Evolutionary conservation across 2,797 vertebrate species (phyloP).

Genomic region (Taeniopygia guttata): DNA sequence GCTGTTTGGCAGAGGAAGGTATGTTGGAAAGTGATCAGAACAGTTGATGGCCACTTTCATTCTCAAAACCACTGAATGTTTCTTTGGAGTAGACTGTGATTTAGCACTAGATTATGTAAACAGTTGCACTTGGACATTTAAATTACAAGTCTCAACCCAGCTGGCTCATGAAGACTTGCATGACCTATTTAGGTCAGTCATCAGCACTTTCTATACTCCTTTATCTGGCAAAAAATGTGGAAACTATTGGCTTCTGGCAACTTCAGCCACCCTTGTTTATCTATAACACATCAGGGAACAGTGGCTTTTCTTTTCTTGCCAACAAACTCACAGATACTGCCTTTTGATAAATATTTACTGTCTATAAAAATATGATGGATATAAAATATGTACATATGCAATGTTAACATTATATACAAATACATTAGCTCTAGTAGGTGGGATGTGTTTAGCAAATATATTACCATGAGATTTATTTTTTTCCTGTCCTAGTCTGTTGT

Average conservation of each 20-base stretch:
- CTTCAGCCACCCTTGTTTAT: background rate
- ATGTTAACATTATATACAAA: constrained; percentile 53
- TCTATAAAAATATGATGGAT: constrained; percentile 1
- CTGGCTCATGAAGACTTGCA: constrained; percentile 15
- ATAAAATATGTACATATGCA: constrained; percentile 39
- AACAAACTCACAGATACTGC: background rate
- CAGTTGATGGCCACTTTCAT: background rate
- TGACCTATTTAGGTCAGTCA: background rate
- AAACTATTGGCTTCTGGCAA: background rate
- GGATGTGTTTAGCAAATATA: constrained; percentile 49
- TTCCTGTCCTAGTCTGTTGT: constrained; percentile 27
- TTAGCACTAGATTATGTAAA: background rate
- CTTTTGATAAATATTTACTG: constrained; percentile 44
- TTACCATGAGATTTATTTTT: constrained; percentile 34
- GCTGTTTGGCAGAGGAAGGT: background rate
- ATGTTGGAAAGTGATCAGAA: background rate
- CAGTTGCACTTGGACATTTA: background rate
- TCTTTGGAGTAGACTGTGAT: background rate
- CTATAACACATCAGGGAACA: background rate
- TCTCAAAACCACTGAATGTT: background rate
- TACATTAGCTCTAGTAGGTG: constrained; percentile 41
- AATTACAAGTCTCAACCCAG: constrained; percentile 9
- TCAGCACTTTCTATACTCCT: background rate
- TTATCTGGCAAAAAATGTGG: background rate
- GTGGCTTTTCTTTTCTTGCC: constrained; percentile 30